Percentiles rank a stretch among this genome's conserved stretches.
phyloP scores from a whole-genome alignment of 2,888 invertebrate species.

The Agrotis puta region DNA sequence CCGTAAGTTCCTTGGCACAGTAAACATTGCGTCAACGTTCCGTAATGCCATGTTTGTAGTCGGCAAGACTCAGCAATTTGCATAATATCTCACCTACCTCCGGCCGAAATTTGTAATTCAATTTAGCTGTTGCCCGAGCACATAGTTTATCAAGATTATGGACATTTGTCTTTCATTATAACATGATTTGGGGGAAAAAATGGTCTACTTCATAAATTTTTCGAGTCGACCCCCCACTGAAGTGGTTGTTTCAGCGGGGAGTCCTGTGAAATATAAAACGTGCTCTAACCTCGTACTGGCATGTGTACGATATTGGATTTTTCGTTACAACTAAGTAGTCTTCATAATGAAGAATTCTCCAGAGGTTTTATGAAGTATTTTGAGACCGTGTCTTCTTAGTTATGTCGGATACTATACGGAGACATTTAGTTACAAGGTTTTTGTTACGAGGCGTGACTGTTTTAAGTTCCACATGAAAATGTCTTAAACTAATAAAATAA shows the following conservation, averaged over 20 bases:
- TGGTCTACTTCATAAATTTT: constrained; percentile 60
- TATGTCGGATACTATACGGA: constrained; percentile 31
- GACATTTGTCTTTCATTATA: constrained; percentile 69
- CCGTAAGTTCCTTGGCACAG: constrained; percentile 47
- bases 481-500: neutral
- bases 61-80: constrained; percentile 74
- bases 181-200: constrained; percentile 56
- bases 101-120: constrained; percentile 78
- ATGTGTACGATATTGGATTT: constrained; percentile 55
- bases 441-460: neutral
- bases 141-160: constrained; percentile 72
- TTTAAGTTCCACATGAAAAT: neutral
- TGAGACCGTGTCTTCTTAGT: constrained; percentile 15
- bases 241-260: constrained; percentile 44
- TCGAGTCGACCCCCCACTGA: constrained; percentile 38
- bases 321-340: constrained; percentile 43
- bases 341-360: constrained; percentile 49
- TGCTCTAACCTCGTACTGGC: constrained; percentile 34
- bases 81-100: constrained; percentile 78
- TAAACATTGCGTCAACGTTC: constrained; percentile 60
- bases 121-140: constrained; percentile 74
- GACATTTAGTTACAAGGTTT: constrained; percentile 8
- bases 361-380: constrained; percentile 28
- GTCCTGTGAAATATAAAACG: constrained; percentile 54
- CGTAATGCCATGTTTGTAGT: constrained; percentile 63